Conservation (phyloP, 2,888 invertebrate species). For the Acleris cristana region DNA sequence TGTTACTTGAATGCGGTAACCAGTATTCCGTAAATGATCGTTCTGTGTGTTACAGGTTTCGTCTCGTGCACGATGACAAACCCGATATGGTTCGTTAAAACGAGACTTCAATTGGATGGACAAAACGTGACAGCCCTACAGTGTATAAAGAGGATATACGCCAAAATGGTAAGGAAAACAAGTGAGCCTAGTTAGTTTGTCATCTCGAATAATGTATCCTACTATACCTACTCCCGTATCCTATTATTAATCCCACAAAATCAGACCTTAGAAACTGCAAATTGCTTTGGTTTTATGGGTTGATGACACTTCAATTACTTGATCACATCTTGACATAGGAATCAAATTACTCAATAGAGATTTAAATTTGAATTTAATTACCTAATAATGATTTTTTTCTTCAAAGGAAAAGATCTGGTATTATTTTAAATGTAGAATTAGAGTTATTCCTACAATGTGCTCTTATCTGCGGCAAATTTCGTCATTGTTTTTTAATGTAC, state of each 20-base stretch:
- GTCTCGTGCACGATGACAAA: constrained; percentile 98
- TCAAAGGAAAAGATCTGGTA: too few species aligned
- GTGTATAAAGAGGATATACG: constrained; percentile 92
- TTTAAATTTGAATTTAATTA: too few species aligned
- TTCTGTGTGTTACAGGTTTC: constrained; percentile 87
- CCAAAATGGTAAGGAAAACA: constrained; percentile 86
- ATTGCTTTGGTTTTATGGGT: too few species aligned
- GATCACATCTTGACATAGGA: too few species aligned
- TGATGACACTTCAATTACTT: too few species aligned
- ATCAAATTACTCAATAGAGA: too few species aligned
- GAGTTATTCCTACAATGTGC: not conserved
- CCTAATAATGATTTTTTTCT: too few species aligned
- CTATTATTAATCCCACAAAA: too few species aligned
- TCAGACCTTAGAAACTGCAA: too few species aligned
- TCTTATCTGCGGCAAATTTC: constrained; percentile 27
- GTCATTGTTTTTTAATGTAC: constrained; percentile 32
- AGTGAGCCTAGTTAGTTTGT: too few species aligned
- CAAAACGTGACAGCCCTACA: constrained; percentile 90
- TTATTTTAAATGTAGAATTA: not conserved
- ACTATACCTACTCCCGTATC: too few species aligned
- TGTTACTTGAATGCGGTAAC: not conserved
- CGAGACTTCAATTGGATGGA: constrained; percentile 96
- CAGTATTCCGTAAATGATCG: constrained; percentile 2
- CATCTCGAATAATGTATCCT: too few species aligned
- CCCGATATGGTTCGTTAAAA: constrained; percentile 99